Evolutionary conservation across 2,113 vertebrate species (phyloP).

Genomic region (Rhizomys pruinosus): DNA sequence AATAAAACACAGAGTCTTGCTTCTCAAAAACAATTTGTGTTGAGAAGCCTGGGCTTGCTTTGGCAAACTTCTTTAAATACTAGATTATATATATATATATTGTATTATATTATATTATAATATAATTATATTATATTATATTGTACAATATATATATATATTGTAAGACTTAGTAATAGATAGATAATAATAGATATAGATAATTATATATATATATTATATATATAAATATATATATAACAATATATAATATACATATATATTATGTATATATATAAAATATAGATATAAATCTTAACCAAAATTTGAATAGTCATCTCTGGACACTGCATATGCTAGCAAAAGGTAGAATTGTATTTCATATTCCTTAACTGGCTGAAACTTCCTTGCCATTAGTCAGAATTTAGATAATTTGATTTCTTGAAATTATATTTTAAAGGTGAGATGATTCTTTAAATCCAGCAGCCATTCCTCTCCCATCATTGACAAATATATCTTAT

Average conservation of each 20-base stretch:
- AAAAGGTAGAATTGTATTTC: not conserved
- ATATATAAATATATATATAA: too few relatives aligned
- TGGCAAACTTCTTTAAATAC: not conserved
- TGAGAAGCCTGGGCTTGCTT: not conserved
- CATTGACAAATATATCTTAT: not conserved
- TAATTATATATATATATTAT: too few relatives aligned
- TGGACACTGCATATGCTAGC: not conserved
- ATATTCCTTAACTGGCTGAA: not conserved
- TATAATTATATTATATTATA: too few relatives aligned
- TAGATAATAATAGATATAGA: too few relatives aligned
- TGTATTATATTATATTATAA: too few relatives aligned
- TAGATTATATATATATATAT: not conserved
- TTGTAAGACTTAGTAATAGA: too few relatives aligned
- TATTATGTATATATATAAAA: too few relatives aligned
- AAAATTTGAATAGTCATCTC: not conserved
- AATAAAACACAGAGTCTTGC: not conserved
- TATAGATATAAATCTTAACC: slow-evolving; percentile 19
- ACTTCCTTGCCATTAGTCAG: not conserved
- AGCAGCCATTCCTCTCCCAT: not conserved
- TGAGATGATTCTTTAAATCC: slow-evolving; percentile 33
- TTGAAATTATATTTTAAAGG: slow-evolving; percentile 40
- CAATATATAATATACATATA: too few relatives aligned
- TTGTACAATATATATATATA: too few relatives aligned
- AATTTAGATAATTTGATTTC: slow-evolving; percentile 10
- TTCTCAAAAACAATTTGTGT: slow-evolving; percentile 22